A percentile compares a stretch with the other conserved stretches of the same genome.
phyloP scores from a whole-genome alignment of 2,888 invertebrate species.

The Philhelius pedissequus region DNA sequence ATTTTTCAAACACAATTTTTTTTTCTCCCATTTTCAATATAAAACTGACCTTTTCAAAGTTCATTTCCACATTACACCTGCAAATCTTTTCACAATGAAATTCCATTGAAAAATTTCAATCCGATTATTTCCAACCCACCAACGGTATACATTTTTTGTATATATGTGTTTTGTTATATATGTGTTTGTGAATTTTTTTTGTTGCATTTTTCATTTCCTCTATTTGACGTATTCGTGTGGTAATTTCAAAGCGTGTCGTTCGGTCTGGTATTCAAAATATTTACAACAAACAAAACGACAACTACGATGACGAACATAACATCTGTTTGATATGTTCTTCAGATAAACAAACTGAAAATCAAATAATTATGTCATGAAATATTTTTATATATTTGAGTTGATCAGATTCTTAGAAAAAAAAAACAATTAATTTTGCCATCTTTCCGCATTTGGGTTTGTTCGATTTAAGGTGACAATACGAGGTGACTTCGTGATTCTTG shows the following conservation, averaged over 20 bases:
- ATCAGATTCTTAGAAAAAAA: neutral
- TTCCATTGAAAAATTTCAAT: slow-evolving; percentile 12
- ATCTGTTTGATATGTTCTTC: slow-evolving; percentile 55
- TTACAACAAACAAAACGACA: slow-evolving; percentile 39
- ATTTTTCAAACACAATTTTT: neutral
- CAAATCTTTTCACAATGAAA: slow-evolving; percentile 10
- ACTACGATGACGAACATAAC: slow-evolving; percentile 19
- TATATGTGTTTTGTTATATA: neutral
- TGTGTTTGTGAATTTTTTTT: neutral
- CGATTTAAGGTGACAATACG: neutral
- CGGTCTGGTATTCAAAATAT: slow-evolving; percentile 54
- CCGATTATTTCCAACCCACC: slow-evolving; percentile 43
- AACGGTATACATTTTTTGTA: too few species aligned
- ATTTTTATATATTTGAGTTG: slow-evolving; percentile 16
- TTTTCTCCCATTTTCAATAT: neutral
- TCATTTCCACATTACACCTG: slow-evolving; percentile 19
- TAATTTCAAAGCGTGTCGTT: slow-evolving; percentile 37
- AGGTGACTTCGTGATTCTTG: slow-evolving; percentile 20
- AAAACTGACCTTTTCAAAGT: slow-evolving; percentile 6
- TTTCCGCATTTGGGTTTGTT: slow-evolving; percentile 28
- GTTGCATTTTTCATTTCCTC: neutral
- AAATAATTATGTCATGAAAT: slow-evolving; percentile 64
- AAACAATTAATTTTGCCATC: neutral
- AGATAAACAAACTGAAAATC: slow-evolving; percentile 48
- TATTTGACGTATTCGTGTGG: neutral